phyloP scores from a whole-genome alignment of 2,888 invertebrate genomes.

The Mayetiola destructor region DNA sequence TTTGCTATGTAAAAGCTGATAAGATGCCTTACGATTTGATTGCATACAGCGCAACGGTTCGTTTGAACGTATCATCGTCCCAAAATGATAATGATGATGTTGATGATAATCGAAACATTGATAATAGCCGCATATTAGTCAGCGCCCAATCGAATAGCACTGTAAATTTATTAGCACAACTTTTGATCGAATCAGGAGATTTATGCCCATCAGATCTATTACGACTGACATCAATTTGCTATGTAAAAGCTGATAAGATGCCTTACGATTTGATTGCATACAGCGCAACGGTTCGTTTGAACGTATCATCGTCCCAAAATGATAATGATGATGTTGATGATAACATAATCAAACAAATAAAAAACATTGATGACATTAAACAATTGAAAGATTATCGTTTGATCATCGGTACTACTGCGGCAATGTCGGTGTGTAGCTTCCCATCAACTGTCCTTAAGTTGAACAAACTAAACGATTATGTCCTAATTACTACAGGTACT shows the following conservation, averaged over 20 bases:
- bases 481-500: no score
- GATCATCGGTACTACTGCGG: neutral
- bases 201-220: constrained; percentile 56
- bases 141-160: constrained; percentile 87
- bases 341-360: neutral
- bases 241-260: constrained; percentile 21
- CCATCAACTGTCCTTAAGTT: no score
- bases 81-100: no score
- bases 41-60: no score
- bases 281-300: no score
- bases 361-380: neutral
- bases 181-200: constrained; percentile 48
- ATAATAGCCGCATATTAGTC: constrained; percentile 61
- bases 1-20: constrained; percentile 34
- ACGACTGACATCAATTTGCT: constrained; percentile 55
- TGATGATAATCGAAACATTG: constrained; percentile 46
- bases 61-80: no score
- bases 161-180: constrained; percentile 70
- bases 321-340: neutral
- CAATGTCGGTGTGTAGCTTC: no score
- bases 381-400: neutral
- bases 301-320: no score
- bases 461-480: no score
- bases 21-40: neutral
- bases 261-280: neutral